Conservation (phyloP, 2,888 invertebrate genomes). For the Machimus rusticus region DNA sequence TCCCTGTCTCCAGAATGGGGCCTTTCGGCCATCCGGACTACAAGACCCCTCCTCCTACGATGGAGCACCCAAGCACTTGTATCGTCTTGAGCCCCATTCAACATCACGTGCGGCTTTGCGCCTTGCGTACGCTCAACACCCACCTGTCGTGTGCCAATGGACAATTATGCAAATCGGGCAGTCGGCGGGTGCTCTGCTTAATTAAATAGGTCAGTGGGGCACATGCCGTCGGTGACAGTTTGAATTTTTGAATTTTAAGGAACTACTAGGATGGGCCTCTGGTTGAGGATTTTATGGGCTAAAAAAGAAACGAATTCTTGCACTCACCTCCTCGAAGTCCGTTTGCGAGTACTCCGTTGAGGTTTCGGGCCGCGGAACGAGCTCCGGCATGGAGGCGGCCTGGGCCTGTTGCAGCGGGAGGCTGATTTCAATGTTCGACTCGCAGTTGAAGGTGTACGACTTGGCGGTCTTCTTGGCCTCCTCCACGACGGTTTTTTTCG, state of each 20-base stretch:
- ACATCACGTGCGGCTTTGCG: neutral
- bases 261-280: neutral
- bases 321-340: constrained; percentile 25
- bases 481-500: neutral
- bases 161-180: neutral
- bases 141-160: neutral
- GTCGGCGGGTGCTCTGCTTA: neutral
- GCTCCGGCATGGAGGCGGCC: neutral
- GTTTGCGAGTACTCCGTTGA: constrained; percentile 34
- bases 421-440: constrained; percentile 38
- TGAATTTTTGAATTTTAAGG: neutral
- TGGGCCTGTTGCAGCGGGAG: neutral
- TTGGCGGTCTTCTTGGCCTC: neutral
- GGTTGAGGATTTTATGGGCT: neutral
- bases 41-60: neutral
- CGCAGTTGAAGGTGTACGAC: constrained; percentile 29
- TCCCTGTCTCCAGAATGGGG: neutral
- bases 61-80: neutral
- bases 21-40: neutral
- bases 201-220: neutral
- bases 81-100: neutral
- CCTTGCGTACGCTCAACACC: neutral
- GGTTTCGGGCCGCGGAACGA: constrained; percentile 5
- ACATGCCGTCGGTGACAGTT: neutral
- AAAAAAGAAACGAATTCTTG: neutral